Base-by-base conservation (phyloP, 2,888 invertebrate species). In the Reticulitermes lucifugus region DNA sequence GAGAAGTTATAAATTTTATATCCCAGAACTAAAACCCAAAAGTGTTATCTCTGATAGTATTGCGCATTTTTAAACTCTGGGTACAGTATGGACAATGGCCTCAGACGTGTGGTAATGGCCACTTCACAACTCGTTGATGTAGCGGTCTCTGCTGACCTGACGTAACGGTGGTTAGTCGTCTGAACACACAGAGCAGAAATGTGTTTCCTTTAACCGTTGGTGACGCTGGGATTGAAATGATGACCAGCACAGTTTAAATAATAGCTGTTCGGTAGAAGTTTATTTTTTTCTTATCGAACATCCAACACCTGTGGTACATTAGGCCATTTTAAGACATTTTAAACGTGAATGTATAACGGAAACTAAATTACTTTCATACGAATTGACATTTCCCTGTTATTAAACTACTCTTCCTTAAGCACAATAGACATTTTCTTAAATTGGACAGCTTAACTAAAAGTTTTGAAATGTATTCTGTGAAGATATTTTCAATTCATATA, bases 291-390 rank as follows among this genome's bases (percentile, higher is more conserved):
- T n/a, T 77, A 77, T 22, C 73, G 41, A 77, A 12, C 77, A 21
- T 77, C 77, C 77, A 77, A 77, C 77, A 77, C 77, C 77, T 77
- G 77, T 10, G 21, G n/a, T 41, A 25, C 65, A 65, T 65, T 65
- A 65, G 14, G 22, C 22, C 10, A 25, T 41, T 10, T 73, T 21
- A 21, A 73, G 73, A 21, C 73, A 41, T 46, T 46, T 77, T 43
- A 73, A n/a, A 77, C 46, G 12, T 18, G n/a, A 77, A 77, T n/a
- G 25, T 22, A 21, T 77, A 77, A 77, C 77, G 77, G 77, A n/a
- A n/a, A 22, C 7, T 77, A 14, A 46, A 46, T 25, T 43, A 46
- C 46, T 2, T 41, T 41, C 35, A 70, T 70, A 55, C 1, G 55
- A 55, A 51, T 18, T 18, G 5, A 18, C 55, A 55, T 14, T 14